phyloP scores from a whole-genome alignment of 2,888 invertebrate genomes.

The Embidobia sp. region DNA sequence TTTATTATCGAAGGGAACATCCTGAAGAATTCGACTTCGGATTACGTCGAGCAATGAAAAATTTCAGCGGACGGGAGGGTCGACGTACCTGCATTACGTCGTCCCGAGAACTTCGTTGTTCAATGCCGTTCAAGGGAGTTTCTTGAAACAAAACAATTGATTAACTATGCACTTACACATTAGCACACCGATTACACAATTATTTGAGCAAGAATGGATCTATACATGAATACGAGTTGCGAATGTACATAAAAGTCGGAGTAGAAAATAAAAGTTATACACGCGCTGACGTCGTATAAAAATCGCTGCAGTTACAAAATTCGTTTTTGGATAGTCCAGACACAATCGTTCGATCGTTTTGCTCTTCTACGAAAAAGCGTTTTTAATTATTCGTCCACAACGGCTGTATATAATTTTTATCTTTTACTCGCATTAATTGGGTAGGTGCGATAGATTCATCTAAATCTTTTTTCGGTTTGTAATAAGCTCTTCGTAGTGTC shows the following conservation, averaged over 20 bases:
- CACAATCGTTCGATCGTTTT: too few relatives aligned
- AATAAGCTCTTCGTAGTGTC: conserved; percentile 56
- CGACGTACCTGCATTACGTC: conserved; percentile 66
- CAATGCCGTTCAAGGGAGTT: conserved; percentile 39
- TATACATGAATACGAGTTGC: conserved; percentile 36
- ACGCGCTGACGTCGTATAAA: neutral
- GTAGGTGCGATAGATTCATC: conserved; percentile 12
- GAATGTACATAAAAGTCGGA: conserved; percentile 27
- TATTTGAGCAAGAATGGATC: conserved; percentile 47
- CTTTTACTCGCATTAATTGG: neutral
- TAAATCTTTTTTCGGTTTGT: conserved; percentile 44
- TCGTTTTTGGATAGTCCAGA: too few relatives aligned
- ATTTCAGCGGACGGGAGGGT: conserved; percentile 68
- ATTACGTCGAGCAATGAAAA: conserved; percentile 64
- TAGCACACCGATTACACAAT: conserved; percentile 33
- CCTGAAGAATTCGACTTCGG: conserved; percentile 36
- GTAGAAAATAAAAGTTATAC: conserved; percentile 21
- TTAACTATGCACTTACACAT: conserved; percentile 10
- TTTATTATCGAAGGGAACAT: conserved; percentile 49
- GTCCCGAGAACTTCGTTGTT: conserved; percentile 69
- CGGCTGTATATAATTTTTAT: conserved; percentile 22
- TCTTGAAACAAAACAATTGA: conserved; percentile 28
- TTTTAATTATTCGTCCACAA: neutral
- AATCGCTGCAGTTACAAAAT: conserved; percentile 4
- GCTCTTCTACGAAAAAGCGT: too few relatives aligned